Conservation (phyloP, 2,888 invertebrate genomes). For the Platerodrilus igneus region DNA sequence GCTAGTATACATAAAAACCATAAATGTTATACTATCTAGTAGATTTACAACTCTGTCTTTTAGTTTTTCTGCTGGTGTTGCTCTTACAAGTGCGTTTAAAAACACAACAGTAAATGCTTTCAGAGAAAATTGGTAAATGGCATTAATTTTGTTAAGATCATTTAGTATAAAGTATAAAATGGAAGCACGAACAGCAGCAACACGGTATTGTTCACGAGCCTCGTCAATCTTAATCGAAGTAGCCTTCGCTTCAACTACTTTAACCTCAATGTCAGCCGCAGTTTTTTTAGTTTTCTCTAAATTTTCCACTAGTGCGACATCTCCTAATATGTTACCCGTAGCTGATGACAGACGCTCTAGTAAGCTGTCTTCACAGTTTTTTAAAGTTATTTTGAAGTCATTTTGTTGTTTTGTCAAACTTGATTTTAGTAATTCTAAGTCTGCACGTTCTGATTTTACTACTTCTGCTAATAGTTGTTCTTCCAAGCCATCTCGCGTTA, state of each 20-base stretch:
- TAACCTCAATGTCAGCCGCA: slow-evolving; percentile 81
- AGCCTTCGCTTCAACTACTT: slow-evolving; percentile 80
- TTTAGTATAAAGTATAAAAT: slow-evolving; percentile 90
- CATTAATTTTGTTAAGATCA: slow-evolving; percentile 87
- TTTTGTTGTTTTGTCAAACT: slow-evolving; percentile 89
- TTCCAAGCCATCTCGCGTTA: slow-evolving; percentile 86
- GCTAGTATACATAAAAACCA: slow-evolving; percentile 83
- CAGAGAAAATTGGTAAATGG: slow-evolving; percentile 92
- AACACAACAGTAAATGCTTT: slow-evolving; percentile 93
- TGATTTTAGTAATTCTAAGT: slow-evolving; percentile 77
- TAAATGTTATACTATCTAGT: slow-evolving; percentile 82
- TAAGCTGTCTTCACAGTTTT: slow-evolving; percentile 86
- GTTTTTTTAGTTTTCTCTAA: slow-evolving; percentile 91
- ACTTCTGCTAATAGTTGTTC: slow-evolving; percentile 92
- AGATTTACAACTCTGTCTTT: slow-evolving; percentile 69
- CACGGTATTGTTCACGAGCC: slow-evolving; percentile 82
- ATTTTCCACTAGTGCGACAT: slow-evolving; percentile 85
- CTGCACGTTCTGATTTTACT: slow-evolving; percentile 88
- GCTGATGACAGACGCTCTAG: slow-evolving; percentile 82
- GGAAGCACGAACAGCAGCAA: slow-evolving; percentile 82
- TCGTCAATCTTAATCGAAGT: slow-evolving; percentile 86
- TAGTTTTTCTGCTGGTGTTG: slow-evolving; percentile 65
- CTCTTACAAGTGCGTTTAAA: slow-evolving; percentile 71
- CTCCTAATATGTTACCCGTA: slow-evolving; percentile 86
- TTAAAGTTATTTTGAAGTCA: slow-evolving; percentile 88